Base-by-base conservation (phyloP, 1,140 invertebrate genomes). In the Aricia agestis region DNA sequence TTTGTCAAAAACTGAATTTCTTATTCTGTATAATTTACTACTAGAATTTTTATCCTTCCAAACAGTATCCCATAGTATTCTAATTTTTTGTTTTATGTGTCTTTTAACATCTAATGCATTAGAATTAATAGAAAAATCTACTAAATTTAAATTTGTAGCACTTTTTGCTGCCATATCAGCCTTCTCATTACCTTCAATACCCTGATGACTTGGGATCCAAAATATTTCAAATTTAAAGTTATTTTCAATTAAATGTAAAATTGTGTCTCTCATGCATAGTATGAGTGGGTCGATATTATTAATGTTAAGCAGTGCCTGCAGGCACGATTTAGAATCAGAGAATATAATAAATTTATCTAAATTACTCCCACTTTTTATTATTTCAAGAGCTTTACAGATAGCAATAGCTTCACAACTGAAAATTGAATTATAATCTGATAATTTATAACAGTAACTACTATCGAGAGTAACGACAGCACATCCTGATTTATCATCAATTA, bases 391-490 rank as follows among this genome's bases (percentile, higher is more conserved):
- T 52, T 72, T 59, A 57, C 61, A 17, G 32, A 75, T 75, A 63
- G 69, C 74, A 67, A 74, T 69, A 52, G 74, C 68, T 70, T 75
- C 71, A 72, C 74, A 75, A 66, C 18, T 70, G 45, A 75, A 75
- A 58, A 75, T 72, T n/a, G 74, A 69, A 57, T 67, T 10, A 32
- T n/a, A 63, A 70, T 75, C 65, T 25, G 1, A 1, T 4, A 74
- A 31, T 69, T 67, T 74, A 31, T 61, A 69, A 41, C 63, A 25
- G 31, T 66, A 71, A 11, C 17, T 58, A 59, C 61, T 66, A 71
- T 71, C 58, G 18, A 11, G 32, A 61, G 63, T 59, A 9, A 72
- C 58, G 58, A 75, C 19, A 52, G 71, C 41, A 66, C 74, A 75
- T 31, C 68, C 74, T 68, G 74, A 52, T 70, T 58, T 70, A 19